Evolutionary conservation across 2,797 vertebrate genomes (phyloP).

Genomic region (Bradypodion pumilum): DNA sequence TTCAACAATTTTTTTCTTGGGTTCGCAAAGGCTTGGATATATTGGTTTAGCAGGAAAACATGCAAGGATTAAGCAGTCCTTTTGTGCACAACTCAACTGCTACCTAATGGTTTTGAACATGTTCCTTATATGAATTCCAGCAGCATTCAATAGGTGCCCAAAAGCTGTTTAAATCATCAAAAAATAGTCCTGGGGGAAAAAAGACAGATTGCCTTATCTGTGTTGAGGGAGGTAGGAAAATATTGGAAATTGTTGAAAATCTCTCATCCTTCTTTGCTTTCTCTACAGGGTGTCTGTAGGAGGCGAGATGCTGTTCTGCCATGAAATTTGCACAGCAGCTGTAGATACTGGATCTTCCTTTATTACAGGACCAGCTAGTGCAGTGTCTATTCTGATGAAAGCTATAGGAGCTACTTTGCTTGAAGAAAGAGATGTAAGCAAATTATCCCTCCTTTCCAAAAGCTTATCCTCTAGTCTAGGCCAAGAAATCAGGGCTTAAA

Average conservation of each 20-base stretch:
- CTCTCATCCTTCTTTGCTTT: not conserved
- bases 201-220: not conserved
- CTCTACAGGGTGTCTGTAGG: constrained; percentile 86
- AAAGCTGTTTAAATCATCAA: too few species aligned
- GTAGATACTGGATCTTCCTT: constrained; percentile 94
- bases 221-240: not conserved
- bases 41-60: too few species aligned
- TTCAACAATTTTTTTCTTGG: too few species aligned
- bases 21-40: too few species aligned
- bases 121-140: too few species aligned
- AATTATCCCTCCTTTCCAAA: not conserved
- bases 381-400: constrained; percentile 85
- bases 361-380: constrained; percentile 89
- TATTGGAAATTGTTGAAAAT: not conserved
- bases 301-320: constrained; percentile 83
- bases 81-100: too few species aligned
- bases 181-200: not conserved
- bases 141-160: too few species aligned
- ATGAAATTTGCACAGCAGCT: constrained; percentile 86
- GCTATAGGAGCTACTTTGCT: constrained; percentile 84
- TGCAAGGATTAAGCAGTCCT: too few species aligned
- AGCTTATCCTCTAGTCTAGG: not conserved
- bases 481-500: not conserved
- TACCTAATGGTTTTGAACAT: too few species aligned
- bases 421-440: constrained; percentile 82